A percentile compares a stretch with the other conserved stretches of the same genome.
These are phyloP conservation scores for Apostichopus californicus DNA, from an alignment of 35 echinoderm and acorn worm genomes.

Conservation along the genomic window DNA sequence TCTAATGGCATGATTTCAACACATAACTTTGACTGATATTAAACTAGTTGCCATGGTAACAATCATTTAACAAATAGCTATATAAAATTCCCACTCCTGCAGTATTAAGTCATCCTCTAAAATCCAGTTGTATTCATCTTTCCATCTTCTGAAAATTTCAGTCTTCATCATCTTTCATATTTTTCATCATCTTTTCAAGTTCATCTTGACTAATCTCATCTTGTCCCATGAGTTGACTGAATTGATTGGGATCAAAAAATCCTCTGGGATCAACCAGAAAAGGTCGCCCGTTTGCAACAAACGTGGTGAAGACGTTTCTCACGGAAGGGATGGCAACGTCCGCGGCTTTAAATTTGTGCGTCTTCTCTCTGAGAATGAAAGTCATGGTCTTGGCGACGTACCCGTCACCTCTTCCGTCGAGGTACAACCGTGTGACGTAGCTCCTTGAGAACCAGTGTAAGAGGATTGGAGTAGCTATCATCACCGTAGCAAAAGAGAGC, in stretches of 20 bases:
- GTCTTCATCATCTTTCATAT: conserved; percentile 57
- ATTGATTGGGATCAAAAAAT: conserved; percentile 68
- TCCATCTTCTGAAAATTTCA: not conserved
- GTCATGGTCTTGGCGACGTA: conserved; percentile 64
- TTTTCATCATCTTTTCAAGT: conserved; percentile 50
- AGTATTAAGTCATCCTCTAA: too few relatives aligned
- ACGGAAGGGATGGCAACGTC: conserved; percentile 65
- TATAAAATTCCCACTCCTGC: too few relatives aligned
- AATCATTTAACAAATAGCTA: too few relatives aligned
- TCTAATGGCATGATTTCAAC: too few relatives aligned
- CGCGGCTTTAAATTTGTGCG: conserved; percentile 38
- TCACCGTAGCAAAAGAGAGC: conserved; percentile 29
- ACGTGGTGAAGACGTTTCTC: conserved; percentile 69
- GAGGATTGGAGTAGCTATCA: conserved; percentile 70
- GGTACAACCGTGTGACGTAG: conserved; percentile 72
- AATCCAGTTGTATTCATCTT: too few relatives aligned
- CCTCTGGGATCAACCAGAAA: conserved; percentile 69
- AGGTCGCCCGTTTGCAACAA: conserved; percentile 55
- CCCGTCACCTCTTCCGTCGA: conserved; percentile 41
- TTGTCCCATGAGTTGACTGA: conserved; percentile 78
- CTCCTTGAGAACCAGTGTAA: conserved; percentile 73
- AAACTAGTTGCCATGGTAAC: too few relatives aligned
- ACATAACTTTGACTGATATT: too few relatives aligned
- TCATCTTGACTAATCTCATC: conserved; percentile 39
- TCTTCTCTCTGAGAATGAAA: conserved; percentile 61